phyloP scores from a whole-genome alignment of 2,888 invertebrate genomes.

The Hipparchia sbordonii region DNA sequence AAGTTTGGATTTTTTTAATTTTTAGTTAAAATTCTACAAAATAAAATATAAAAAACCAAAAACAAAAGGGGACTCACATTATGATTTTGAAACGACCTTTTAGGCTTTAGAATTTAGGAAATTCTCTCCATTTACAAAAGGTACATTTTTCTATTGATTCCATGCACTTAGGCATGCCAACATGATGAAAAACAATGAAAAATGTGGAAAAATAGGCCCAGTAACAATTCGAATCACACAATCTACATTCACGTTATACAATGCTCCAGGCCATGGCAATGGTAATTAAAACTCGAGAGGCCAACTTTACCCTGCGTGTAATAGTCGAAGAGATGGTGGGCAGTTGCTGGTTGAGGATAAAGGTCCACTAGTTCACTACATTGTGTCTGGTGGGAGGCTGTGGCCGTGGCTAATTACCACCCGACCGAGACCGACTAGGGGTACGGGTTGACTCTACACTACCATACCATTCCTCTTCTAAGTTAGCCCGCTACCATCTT shows the following conservation, averaged over 20 bases:
- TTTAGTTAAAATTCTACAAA: background rate
- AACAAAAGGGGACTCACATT: background rate
- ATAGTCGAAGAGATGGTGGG: background rate
- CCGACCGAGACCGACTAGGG: too few species aligned
- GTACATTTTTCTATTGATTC: background rate
- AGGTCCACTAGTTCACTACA: too few species aligned
- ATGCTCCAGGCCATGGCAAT: slow-evolving; percentile 24
- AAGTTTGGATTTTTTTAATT: background rate
- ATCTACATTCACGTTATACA: slow-evolving; percentile 27
- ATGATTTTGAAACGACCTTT: background rate
- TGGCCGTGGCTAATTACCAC: too few species aligned
- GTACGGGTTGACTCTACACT: too few species aligned
- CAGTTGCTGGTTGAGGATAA: background rate
- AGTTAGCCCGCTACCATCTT: too few species aligned
- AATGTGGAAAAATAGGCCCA: slow-evolving; percentile 14
- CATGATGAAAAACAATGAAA: slow-evolving; percentile 15
- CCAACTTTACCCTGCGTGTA: slow-evolving; percentile 22
- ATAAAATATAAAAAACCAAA: background rate
- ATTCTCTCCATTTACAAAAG: slow-evolving; percentile 3
- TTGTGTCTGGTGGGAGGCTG: too few species aligned
- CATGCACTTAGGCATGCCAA: slow-evolving; percentile 3
- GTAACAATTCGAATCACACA: slow-evolving; percentile 22
- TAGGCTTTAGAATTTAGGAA: background rate
- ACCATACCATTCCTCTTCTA: too few species aligned
- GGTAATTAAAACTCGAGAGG: slow-evolving; percentile 35